These are phyloP conservation scores for Aphodius sticticus DNA, from an alignment of 2,888 invertebrate genomes.

Conservation along the genomic window DNA sequence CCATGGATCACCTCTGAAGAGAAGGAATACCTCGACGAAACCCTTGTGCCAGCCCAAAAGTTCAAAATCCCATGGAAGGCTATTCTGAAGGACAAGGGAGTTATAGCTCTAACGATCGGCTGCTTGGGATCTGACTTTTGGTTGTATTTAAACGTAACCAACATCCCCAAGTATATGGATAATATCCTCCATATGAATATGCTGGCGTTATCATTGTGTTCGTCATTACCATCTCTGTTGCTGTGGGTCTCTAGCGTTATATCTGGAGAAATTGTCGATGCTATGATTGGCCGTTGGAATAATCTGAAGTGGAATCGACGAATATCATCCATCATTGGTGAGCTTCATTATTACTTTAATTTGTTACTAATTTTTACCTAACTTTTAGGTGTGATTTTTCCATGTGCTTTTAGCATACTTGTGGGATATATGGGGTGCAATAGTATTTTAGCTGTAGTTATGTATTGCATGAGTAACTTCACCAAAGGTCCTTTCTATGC, in stretches of 20 bases:
- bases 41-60: slow-evolving; percentile 6
- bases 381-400: neutral
- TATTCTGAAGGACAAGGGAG: slow-evolving; percentile 64
- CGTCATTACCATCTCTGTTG: slow-evolving; percentile 70
- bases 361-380: neutral
- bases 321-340: slow-evolving; percentile 16
- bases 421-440: slow-evolving; percentile 6
- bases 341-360: neutral
- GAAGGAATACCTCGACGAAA: slow-evolving; percentile 22
- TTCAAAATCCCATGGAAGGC: slow-evolving; percentile 31
- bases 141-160: slow-evolving; percentile 75
- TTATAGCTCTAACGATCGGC: slow-evolving; percentile 79
- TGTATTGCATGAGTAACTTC: slow-evolving; percentile 10
- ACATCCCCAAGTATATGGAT: slow-evolving; percentile 74
- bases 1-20: slow-evolving; percentile 32
- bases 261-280: slow-evolving; percentile 62
- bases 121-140: slow-evolving; percentile 78
- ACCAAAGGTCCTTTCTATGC: slow-evolving; percentile 9
- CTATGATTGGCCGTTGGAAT: neutral
- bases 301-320: slow-evolving; percentile 27
- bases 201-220: slow-evolving; percentile 68
- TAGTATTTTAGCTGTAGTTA: neutral
- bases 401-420: neutral
- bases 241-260: slow-evolving; percentile 72
- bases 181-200: slow-evolving; percentile 73